Evolutionary conservation across 2,113 vertebrate species (phyloP), one percentile per base, ranked within the genome.

Genomic region (Scomber scombrus): DNA sequence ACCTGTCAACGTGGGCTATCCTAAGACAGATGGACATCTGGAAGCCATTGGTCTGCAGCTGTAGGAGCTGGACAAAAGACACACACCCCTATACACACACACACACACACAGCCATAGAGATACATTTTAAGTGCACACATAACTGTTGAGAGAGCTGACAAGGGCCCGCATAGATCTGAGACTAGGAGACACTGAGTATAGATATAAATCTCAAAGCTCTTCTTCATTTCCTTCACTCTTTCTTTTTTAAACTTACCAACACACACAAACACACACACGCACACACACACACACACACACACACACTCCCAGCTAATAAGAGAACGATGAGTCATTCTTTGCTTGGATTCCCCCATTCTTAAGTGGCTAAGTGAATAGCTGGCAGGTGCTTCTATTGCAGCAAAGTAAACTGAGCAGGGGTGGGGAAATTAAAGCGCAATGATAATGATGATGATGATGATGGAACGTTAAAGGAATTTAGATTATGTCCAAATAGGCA

Each of bases 21-120:
- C 90, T 76, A 91, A 93, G 91, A 93, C 76, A 40, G 78, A 93
- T 93, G 91, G 86, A 90, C 91, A 93, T 93, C 93, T 93, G 93
- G 93, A 93, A 93, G 66, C 73, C 74, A 91, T 93, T 80, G 86
- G 65, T 18, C 31, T 21, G 54, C 90, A 90, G 90, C 87, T 92
- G 87, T 56, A 78, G 68, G 54, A 83, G 65, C 75, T 62, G 83
- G 75, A 71, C 63, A 50, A 13, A 40, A 31, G 18, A 68, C 67
- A 55, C 62, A 70, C 68, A 72, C n/a, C 15, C 72, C 50, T 60
- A 66, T 47, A 34, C 14, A 45, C 46, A 62, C 49, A 55, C 45
- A 45, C 19, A 75, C 63, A 62, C 82, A 73, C 60, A 71, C 10
- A 10, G 49, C n/a, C 56, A 61, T 45, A 73, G 64, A 86, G 75